Evolutionary conservation across 2,113 vertebrate species (phyloP).

Genomic region (Oreotrochilus melanogaster): DNA sequence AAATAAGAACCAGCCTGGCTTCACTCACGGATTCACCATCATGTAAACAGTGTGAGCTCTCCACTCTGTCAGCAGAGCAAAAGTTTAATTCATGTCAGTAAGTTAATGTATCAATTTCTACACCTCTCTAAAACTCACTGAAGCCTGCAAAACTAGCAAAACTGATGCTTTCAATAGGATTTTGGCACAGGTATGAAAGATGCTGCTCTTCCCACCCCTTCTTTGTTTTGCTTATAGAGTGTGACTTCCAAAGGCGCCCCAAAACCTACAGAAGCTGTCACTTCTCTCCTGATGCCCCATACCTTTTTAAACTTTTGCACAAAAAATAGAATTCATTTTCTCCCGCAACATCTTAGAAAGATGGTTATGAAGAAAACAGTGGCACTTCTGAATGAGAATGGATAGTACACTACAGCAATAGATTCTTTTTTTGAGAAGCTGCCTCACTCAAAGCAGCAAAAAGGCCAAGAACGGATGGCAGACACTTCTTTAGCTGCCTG

Average conservation of each 20-base stretch:
- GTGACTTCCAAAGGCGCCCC: background rate
- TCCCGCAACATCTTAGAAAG: background rate
- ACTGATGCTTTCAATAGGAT: background rate
- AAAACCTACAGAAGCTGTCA: background rate
- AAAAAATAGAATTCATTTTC: background rate
- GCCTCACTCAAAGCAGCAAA: background rate
- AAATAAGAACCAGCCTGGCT: background rate
- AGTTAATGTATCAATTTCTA: background rate
- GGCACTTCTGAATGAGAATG: background rate
- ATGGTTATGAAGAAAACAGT: background rate
- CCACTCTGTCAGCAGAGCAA: background rate
- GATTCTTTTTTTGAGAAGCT: background rate
- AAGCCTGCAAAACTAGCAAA: background rate
- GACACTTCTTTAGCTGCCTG: background rate
- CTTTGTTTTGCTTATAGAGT: background rate
- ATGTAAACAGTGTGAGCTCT: background rate
- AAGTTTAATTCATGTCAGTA: background rate
- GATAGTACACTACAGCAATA: background rate
- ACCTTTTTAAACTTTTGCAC: background rate
- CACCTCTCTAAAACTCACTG: background rate
- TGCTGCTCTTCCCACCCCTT: accelerated
- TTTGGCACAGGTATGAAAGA: background rate
- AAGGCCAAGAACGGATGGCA: accelerated
- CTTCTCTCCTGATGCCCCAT: background rate
- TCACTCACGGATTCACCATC: background rate